phyloP scores from a whole-genome alignment of 2,113 vertebrate species.

The Oncorhynchus gorbuscha region DNA sequence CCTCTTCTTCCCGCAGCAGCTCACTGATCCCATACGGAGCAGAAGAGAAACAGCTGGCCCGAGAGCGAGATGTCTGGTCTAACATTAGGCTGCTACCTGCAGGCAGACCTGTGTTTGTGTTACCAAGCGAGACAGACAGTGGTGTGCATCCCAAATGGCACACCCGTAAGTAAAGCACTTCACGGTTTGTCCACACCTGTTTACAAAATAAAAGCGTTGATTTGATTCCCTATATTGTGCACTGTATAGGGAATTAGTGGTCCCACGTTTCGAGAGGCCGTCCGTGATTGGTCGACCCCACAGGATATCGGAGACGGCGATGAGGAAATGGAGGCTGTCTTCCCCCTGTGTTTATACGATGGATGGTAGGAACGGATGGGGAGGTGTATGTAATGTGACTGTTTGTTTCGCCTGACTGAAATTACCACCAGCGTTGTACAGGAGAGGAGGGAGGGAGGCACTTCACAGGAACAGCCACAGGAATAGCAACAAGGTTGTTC shows the following conservation, averaged over 20 bases:
- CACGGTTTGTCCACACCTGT: no score
- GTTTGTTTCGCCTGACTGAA: not conserved
- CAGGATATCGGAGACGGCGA: not conserved
- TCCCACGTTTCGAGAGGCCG: no score
- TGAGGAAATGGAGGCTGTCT: not conserved
- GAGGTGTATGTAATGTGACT: not conserved
- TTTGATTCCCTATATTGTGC: not conserved
- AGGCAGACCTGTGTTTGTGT: constrained; percentile 2
- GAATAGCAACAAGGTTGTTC: no score
- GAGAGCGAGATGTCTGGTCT: not conserved
- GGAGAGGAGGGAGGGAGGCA: no score
- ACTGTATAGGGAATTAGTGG: not conserved
- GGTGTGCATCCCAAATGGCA: not conserved
- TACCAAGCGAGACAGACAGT: not conserved
- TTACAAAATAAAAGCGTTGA: no score
- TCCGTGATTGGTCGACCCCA: not conserved
- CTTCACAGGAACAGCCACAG: no score
- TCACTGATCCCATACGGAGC: not conserved
- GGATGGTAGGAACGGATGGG: not conserved
- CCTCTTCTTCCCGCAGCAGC: not conserved
- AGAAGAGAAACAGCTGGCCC: not conserved
- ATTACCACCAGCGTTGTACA: not conserved
- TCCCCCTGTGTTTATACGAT: not conserved
- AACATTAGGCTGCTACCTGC: not conserved
- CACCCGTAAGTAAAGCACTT: no score